Evolutionary conservation across 1,140 invertebrate species (phyloP).

Genomic region (Mylabris phalerata): DNA sequence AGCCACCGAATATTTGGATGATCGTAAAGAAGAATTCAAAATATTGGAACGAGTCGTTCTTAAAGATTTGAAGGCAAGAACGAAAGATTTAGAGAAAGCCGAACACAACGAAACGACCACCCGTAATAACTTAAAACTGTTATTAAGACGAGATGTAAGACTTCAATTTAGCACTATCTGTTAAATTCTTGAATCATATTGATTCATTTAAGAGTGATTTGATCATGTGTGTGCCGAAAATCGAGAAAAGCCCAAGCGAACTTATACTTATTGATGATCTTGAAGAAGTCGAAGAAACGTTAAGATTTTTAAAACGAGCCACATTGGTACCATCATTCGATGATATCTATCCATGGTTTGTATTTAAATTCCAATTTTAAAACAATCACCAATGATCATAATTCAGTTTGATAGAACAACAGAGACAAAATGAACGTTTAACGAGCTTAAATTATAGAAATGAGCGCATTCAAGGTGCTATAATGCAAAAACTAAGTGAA

Average conservation of each 20-base stretch:
- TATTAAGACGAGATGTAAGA: conserved; percentile 53
- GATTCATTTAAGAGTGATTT: conserved; percentile 41
- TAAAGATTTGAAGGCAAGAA: conserved; percentile 52
- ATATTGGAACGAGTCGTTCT: conserved; percentile 48
- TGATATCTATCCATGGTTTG: conserved; percentile 44
- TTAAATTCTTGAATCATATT: neutral
- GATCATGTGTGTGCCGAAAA: conserved; percentile 33
- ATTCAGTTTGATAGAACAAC: conserved; percentile 51
- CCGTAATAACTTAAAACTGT: conserved; percentile 36
- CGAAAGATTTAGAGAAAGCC: conserved; percentile 43
- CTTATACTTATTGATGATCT: conserved; percentile 45
- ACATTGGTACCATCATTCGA: conserved; percentile 45
- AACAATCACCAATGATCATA: neutral
- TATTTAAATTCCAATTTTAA: conserved; percentile 9
- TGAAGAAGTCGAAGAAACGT: conserved; percentile 46
- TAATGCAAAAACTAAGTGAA: conserved; percentile 49
- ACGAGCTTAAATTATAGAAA: conserved; percentile 45
- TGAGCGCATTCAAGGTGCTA: conserved; percentile 44
- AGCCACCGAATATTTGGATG: conserved; percentile 51
- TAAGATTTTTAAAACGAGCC: conserved; percentile 45
- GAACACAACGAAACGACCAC: neutral
- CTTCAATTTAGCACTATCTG: neutral
- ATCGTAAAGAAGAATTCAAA: conserved; percentile 49
- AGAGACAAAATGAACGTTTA: conserved; percentile 47
- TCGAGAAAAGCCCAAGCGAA: conserved; percentile 36